Conservation (phyloP, 2,113 vertebrate species). For the Hoplias malabaricus region DNA sequence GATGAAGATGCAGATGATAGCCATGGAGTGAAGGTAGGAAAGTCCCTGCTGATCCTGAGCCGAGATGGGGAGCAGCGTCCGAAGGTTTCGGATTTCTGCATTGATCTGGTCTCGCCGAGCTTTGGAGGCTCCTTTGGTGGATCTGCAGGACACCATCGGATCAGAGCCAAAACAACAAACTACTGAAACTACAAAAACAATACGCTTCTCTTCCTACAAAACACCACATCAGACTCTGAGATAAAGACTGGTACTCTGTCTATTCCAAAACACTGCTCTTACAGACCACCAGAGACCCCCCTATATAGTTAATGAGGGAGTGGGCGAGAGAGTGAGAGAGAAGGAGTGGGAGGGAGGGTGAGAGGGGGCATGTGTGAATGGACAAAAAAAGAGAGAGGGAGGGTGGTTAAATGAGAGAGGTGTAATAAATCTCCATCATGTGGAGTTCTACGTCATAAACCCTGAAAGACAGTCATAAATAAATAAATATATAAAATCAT, state of each 20-base stretch:
- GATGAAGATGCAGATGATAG: slow-evolving; percentile 78
- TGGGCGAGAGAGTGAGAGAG: background rate
- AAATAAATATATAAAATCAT: no score
- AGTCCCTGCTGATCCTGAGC: slow-evolving; percentile 76
- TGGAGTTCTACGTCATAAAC: no score
- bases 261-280: no score
- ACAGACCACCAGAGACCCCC: background rate
- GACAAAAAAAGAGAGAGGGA: background rate
- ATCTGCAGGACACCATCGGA: slow-evolving; percentile 70
- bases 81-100: slow-evolving; percentile 77
- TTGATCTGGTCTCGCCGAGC: slow-evolving; percentile 85
- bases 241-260: background rate
- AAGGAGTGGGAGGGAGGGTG: background rate
- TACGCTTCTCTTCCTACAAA: no score
- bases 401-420: no score
- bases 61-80: slow-evolving; percentile 77
- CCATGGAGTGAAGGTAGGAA: slow-evolving; percentile 87
- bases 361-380: background rate
- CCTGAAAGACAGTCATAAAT: no score
- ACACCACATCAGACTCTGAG: background rate
- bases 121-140: slow-evolving; percentile 87
- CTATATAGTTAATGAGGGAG: background rate
- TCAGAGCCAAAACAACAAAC: no score
- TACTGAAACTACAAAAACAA: no score
- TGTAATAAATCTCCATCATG: no score